Evolutionary conservation across 2,797 vertebrate genomes (phyloP), one percentile per base, ranked within the genome.

Genomic region (Xyrichtys novacula): DNA sequence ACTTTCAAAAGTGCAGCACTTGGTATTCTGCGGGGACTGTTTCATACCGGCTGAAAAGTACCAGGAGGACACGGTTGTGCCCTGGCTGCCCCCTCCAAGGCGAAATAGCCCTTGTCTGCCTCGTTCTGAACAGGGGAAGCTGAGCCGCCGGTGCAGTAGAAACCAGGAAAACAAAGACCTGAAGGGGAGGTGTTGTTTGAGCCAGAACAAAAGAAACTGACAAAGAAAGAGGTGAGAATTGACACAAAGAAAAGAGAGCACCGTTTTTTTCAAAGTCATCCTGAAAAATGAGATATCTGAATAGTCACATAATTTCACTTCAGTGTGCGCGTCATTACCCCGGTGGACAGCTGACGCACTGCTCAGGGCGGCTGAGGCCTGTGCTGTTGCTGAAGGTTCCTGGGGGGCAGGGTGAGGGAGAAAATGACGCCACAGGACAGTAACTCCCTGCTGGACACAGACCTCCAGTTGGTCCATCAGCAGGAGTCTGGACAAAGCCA

Each of bases 41-140:
- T 61, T 85, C 90, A 77, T 91, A 98, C 96, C 19, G 92, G 88
- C 74, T 97, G 96, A 87, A 95, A 97, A 68, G 90, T 95, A 64
- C 96, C 95, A 1, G 87, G 84, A 68, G 93, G 92, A 81, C 96
- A 97, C 0, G 91, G 92, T 29, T 95, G 87, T 23, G 94, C 68
- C 42, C 87, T 93, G 44, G 88, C 87, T 42, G 96, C 95, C 50
- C 95, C 95, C 58, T 85, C 78, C 7, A 52, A 49, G 40, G 95
- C 86, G 61, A 91, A 96, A 80, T 94, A 88, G 5, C 96, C 96
- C 68, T 94, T 85, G 38, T 90, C 75, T 52, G 88, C 94, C 85
- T 94, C 88, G 29, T 95, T 80, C 73, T 97, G 95, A 54, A 93
- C 71, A 26, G 95, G 90, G 6, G 83, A 92, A 31, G 59, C 88